Conservation (phyloP, 2,888 invertebrate species). For the Drosophila aldrichi region DNA sequence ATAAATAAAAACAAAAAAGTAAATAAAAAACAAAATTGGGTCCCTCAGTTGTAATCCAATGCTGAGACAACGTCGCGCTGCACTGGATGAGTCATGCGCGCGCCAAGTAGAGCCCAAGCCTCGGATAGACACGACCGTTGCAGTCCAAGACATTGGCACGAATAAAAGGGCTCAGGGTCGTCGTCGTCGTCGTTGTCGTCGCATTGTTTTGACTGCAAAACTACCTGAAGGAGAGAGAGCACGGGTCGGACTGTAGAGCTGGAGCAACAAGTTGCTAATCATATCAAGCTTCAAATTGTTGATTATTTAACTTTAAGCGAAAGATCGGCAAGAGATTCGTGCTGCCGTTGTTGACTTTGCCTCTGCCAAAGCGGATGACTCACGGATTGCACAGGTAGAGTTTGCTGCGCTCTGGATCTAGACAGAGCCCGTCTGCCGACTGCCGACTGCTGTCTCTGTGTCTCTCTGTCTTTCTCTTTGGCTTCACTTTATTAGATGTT, state of each 20-base stretch:
- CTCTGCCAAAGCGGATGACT: constrained; percentile 43
- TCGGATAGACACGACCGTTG: constrained; percentile 50
- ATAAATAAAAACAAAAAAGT: constrained; percentile 13
- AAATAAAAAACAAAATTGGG: constrained; percentile 45
- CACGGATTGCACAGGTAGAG: constrained; percentile 52
- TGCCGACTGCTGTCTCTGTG: constrained; percentile 9
- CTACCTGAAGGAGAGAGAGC: constrained; percentile 7
- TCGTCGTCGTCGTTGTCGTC: constrained; percentile 25
- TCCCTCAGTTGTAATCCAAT: constrained; percentile 36
- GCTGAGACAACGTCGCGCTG: constrained; percentile 34
- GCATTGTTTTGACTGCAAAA: constrained; percentile 28
- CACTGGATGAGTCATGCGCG: constrained; percentile 51
- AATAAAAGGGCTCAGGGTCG: constrained; percentile 64
- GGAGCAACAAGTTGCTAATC: constrained; percentile 69
- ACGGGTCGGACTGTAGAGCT: not conserved
- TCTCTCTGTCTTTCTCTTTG: constrained; percentile 30
- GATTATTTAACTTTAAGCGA: constrained; percentile 53
- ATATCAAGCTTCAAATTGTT: constrained; percentile 73
- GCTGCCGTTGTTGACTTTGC: constrained; percentile 32
- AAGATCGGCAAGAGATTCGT: constrained; percentile 23
- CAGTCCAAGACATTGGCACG: constrained; percentile 39
- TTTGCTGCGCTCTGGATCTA: constrained; percentile 12
- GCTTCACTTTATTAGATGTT: constrained; percentile 65
- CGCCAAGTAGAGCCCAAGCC: constrained; percentile 1
- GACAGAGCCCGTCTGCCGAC: not conserved